Conservation (phyloP, 2,797 vertebrate species). For the Pagetopsis macropterus region DNA sequence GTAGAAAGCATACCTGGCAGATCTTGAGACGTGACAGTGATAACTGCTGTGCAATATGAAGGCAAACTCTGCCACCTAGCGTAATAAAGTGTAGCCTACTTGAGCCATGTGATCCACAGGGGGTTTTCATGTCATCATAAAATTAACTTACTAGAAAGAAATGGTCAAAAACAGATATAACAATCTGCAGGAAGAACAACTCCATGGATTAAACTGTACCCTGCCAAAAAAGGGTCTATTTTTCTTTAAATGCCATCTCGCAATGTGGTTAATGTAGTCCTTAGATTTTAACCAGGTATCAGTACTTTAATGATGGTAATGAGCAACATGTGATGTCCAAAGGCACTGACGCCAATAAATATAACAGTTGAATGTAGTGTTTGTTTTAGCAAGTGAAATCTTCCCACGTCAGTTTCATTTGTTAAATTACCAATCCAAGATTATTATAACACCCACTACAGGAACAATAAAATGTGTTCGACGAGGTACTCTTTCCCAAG, state of each 20-base stretch:
- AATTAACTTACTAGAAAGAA: too few relatives aligned
- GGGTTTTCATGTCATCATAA: too few relatives aligned
- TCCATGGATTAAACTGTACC: background rate
- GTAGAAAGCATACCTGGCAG: background rate
- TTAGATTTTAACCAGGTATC: background rate
- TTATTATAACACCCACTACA: background rate
- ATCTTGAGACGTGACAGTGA: background rate
- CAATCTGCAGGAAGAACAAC: background rate
- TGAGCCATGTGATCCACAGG: too few relatives aligned
- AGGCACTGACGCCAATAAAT: fast-evolving
- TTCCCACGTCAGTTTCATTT: background rate
- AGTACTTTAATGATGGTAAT: background rate
- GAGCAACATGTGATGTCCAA: slow-evolving; percentile 3
- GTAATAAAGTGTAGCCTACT: slow-evolving; percentile 21
- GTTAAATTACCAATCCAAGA: background rate
- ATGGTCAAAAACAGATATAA: background rate
- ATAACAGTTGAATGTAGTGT: too few relatives aligned
- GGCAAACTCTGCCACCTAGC: slow-evolving; percentile 61
- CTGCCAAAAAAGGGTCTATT: background rate
- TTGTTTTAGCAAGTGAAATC: background rate
- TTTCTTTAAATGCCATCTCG: background rate
- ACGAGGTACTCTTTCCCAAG: too few relatives aligned
- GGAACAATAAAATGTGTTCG: background rate
- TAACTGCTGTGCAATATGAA: background rate
- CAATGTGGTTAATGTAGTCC: background rate